Evolutionary conservation across 2,888 invertebrate species (phyloP).

Genomic region (Phaonia tiefii): DNA sequence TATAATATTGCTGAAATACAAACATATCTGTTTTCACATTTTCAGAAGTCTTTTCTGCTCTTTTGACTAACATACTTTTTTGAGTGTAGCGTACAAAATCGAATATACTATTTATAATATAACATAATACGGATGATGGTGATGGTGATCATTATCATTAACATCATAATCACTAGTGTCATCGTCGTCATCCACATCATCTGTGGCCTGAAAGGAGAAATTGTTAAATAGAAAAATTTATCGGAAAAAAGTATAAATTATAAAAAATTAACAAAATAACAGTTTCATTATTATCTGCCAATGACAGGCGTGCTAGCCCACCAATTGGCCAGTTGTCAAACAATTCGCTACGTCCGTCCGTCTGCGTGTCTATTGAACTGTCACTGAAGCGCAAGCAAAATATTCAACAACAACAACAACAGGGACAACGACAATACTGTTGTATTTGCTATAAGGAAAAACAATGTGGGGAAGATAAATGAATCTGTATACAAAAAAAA

Average conservation of each 20-base stretch:
- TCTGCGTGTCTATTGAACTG: constrained; percentile 7
- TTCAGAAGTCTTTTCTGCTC: too few relatives aligned
- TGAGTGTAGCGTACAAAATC: constrained; percentile 39
- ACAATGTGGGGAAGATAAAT: constrained; percentile 23
- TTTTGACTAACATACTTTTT: too few relatives aligned
- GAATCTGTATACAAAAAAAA: constrained; percentile 8
- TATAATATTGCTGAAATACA: too few relatives aligned
- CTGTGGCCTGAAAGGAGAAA: constrained; percentile 9
- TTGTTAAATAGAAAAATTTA: too few relatives aligned
- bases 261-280: constrained; percentile 56
- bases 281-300: constrained; percentile 60
- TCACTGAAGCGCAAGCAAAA: background rate
- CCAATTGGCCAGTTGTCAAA: constrained; percentile 4
- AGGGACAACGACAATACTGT: background rate
- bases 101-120: constrained; percentile 2
- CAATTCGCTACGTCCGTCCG: background rate
- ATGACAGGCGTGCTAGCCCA: constrained; percentile 58
- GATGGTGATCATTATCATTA: constrained; percentile 30
- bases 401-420: background rate
- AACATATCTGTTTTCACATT: too few relatives aligned
- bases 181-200: constrained; percentile 33
- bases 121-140: constrained; percentile 32
- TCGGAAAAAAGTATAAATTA: constrained; percentile 43
- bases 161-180: background rate
- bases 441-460: constrained; percentile 1